A percentile compares a stretch with the other conserved stretches of the same genome.
These are phyloP conservation scores for Listronotus oregonensis DNA, from an alignment of 1,140 invertebrate species.

Conservation along the genomic window DNA sequence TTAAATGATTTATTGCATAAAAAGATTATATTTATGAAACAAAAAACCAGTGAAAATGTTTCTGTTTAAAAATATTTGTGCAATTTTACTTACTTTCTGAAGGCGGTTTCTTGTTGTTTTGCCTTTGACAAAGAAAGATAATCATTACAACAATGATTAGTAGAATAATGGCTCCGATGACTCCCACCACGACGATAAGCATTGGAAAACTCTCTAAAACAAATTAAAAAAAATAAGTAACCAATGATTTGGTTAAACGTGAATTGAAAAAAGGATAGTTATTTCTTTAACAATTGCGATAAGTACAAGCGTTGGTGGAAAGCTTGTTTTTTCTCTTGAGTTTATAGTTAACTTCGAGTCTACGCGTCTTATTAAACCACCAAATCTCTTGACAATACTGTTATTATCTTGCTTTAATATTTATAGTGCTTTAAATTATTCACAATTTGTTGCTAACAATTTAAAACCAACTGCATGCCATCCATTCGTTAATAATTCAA, in stretches of 20 bases:
- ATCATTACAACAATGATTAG: constrained; percentile 61
- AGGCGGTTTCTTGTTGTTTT: constrained; percentile 52
- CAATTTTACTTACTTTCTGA: constrained; percentile 47
- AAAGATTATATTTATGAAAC: no score
- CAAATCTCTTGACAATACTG: no score
- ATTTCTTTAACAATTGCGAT: constrained; percentile 5
- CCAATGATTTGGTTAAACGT: constrained; percentile 15
- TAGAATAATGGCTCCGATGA: constrained; percentile 60
- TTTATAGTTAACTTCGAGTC: no score
- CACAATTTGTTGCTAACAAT: not conserved
- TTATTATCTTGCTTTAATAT: no score
- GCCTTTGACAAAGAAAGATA: constrained; percentile 62
- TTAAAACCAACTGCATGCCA: not conserved
- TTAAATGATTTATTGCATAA: no score
- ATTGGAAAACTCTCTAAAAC: constrained; percentile 57
- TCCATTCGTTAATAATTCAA: constrained; percentile 6
- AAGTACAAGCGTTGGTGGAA: no score
- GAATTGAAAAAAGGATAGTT: constrained; percentile 19
- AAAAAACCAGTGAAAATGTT: no score
- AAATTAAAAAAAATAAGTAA: not conserved
- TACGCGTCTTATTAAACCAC: no score
- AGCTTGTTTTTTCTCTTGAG: no score
- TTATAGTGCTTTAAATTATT: not conserved
- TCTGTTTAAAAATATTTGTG: no score
- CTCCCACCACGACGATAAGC: constrained; percentile 60